A percentile compares a stretch with the other conserved stretches of the same genome.
These are phyloP conservation scores for Callyntrura guangdongensis DNA, from an alignment of 2,888 invertebrate species.

Conservation along the genomic window DNA sequence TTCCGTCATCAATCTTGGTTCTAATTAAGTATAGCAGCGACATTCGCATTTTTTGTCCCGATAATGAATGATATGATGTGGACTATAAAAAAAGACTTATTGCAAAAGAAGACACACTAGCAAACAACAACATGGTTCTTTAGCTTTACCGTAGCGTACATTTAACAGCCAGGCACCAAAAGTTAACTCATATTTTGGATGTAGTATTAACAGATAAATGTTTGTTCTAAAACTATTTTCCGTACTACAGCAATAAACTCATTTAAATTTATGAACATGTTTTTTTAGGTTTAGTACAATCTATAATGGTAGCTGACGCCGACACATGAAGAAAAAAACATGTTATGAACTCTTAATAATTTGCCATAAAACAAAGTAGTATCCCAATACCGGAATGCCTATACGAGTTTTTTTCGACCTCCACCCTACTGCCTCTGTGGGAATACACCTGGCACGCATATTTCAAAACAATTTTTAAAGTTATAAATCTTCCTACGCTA, in stretches of 20 bases:
- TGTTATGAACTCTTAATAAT: slow-evolving; percentile 8
- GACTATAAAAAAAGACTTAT: not conserved
- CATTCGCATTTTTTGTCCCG: not conserved
- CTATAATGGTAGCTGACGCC: too few species aligned
- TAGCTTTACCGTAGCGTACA: slow-evolving; percentile 3
- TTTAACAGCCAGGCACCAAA: slow-evolving; percentile 15
- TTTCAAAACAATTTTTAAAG: slow-evolving; percentile 54
- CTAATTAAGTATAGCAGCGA: slow-evolving; percentile 13
- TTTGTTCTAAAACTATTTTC: not conserved
- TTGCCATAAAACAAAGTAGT: not conserved
- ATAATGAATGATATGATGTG: slow-evolving; percentile 26
- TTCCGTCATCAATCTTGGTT: slow-evolving; percentile 34
- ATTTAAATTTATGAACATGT: not conserved
- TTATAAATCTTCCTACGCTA: slow-evolving; percentile 49
- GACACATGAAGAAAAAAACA: not conserved
- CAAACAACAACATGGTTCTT: not conserved
- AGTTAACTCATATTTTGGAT: not conserved
- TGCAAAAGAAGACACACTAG: slow-evolving; percentile 12
- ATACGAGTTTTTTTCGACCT: slow-evolving; percentile 34
- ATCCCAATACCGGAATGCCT: not conserved
- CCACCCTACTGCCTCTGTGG: slow-evolving; percentile 37
- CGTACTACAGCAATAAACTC: not conserved
- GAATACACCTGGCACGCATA: slow-evolving; percentile 69
- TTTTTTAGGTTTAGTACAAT: not conserved
- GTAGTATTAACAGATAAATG: not conserved